phyloP scores from a whole-genome alignment of 2,113 vertebrate genomes.

The Trogon surrucura region DNA sequence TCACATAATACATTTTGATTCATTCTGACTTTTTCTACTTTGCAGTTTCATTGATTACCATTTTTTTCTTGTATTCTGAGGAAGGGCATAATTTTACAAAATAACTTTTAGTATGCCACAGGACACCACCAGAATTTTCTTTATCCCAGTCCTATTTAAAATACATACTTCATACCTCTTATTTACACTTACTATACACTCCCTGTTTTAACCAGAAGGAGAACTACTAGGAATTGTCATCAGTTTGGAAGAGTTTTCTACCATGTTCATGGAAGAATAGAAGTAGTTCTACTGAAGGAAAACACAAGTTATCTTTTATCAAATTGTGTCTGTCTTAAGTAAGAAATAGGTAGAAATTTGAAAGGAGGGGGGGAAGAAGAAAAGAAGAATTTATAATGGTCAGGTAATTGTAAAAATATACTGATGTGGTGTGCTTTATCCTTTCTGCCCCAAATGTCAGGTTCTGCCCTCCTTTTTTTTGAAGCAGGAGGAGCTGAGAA shows the following conservation, averaged over 20 bases:
- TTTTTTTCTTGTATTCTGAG: background rate
- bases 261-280: background rate
- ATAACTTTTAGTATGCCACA: background rate
- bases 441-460: background rate
- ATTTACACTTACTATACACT: background rate
- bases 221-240: background rate
- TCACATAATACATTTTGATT: background rate
- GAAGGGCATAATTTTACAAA: background rate
- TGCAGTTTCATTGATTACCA: background rate
- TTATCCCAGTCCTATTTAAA: background rate
- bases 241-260: background rate
- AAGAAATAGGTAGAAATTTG: background rate
- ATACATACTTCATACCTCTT: background rate
- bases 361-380: background rate
- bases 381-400: background rate
- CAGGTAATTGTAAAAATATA: background rate
- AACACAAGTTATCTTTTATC: accelerated
- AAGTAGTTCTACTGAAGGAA: background rate
- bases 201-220: background rate
- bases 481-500: background rate
- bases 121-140: background rate
- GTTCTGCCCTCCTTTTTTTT: background rate
- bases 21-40: background rate
- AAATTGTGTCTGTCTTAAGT: background rate
- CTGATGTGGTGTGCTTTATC: background rate